Evolutionary conservation across 2,888 invertebrate genomes (phyloP).

Genomic region (Acronicta psi): DNA sequence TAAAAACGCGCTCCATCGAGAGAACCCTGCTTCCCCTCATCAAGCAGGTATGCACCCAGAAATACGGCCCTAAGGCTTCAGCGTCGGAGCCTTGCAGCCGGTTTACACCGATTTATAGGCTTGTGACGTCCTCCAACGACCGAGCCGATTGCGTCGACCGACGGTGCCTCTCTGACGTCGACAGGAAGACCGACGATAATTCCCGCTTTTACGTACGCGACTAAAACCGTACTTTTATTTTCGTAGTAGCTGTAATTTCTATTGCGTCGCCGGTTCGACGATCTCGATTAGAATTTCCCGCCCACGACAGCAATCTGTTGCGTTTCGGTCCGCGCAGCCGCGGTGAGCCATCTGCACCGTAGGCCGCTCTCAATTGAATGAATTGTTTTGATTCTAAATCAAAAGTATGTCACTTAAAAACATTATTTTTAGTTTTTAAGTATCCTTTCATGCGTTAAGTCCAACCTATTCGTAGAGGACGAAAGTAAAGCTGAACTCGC

Average conservation of each 20-base stretch:
- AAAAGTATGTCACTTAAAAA: conserved; percentile 14
- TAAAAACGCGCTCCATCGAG: conserved; percentile 98
- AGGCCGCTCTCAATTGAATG: conserved; percentile 66
- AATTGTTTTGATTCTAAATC: conserved; percentile 20
- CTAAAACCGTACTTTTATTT: conserved; percentile 81
- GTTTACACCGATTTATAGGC: conserved; percentile 30
- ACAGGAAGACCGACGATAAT: conserved; percentile 70
- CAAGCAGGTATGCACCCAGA: conserved; percentile 93
- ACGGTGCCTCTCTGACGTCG: conserved; percentile 76
- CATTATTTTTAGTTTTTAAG: conserved; percentile 4
- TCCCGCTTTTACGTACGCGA: conserved; percentile 75
- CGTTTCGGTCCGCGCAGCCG: conserved; percentile 77
- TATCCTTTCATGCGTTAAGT: conserved; percentile 5
- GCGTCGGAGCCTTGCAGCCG: conserved; percentile 14
- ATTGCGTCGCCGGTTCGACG: conserved; percentile 72
- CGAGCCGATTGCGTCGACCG: conserved; percentile 65
- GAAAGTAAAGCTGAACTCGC: conserved; percentile 21
- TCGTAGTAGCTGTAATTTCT: conserved; percentile 71
- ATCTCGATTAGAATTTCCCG: conserved; percentile 80
- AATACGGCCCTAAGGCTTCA: conserved; percentile 56
- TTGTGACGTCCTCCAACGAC: conserved; percentile 63
- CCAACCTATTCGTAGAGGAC: conserved; percentile 6
- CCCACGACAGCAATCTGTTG: conserved; percentile 84
- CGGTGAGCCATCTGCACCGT: conserved; percentile 67
- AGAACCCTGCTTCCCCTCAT: conserved; percentile 97